Base-by-base conservation (phyloP, 2,113 vertebrate genomes). In the Tragelaphus strepsiceros region DNA sequence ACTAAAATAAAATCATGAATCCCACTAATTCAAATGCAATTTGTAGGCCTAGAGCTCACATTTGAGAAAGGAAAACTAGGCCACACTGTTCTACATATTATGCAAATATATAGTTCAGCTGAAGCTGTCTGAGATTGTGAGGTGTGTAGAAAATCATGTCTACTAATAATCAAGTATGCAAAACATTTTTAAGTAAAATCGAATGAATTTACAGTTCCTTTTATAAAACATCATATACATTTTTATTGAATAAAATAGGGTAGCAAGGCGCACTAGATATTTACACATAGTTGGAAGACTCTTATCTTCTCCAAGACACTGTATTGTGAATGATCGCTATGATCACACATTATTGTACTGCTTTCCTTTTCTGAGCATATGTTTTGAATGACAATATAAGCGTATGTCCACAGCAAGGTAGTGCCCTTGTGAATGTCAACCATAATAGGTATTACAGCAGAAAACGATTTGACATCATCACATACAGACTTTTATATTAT, bases 1-100 rank as follows among this genome's bases (percentile, higher is more conserved):
- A 93, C 90, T 96, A 93, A 95, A 98, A 95, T 88, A 98, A 88
- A 94, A 94, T 96, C 80, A 88, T 32, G 77, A 96, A 88, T 82
- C 14, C 4, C 22, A 84, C 21, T 95, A 54, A 88, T 94, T 85
- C 85, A 97, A 89, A 96, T 54, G 26, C 13, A 90, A 16, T 91
- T 77, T 59, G 58, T 87, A 28, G 30, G 46, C 53, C 21, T 91
- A 21, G 10, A 80, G 56, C 35, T 97, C 77, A 88, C 19, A 62
- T 93, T 39, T 77, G 30, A 91, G 49, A 94, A 89, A 14, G 51
- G 10, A 92, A 97, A 91, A 62, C 15, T 30, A 19, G 46, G 54
- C 39, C 46, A 3, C 10, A n/a, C 2, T 82, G 3, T 51, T 61
- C 21, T 61, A 64, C 12, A 35, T 53, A 71, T 85, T 88, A 92